Conservation (phyloP, 1,140 invertebrate species). For the Bombus vancouverensis region DNA sequence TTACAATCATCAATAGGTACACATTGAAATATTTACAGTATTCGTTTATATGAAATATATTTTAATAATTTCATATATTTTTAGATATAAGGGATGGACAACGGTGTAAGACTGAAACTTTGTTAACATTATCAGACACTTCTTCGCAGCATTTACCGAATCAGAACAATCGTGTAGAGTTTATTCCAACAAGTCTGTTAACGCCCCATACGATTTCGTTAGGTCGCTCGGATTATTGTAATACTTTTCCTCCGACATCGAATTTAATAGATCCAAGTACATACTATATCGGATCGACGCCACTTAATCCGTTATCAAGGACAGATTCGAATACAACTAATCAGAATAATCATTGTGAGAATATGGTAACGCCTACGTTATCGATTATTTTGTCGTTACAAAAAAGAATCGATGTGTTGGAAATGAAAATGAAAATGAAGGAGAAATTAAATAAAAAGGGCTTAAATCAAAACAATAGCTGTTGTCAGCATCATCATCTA, state of each 20-base stretch:
- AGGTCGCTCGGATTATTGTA: not conserved
- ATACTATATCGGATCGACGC: not conserved
- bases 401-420: conserved; percentile 60
- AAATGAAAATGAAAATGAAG: conserved; percentile 66
- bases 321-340: not conserved
- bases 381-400: conserved; percentile 53
- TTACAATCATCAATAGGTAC: conserved; percentile 8
- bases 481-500: not conserved
- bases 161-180: not conserved
- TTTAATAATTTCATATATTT: not conserved
- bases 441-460: conserved; percentile 36
- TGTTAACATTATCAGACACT: not conserved
- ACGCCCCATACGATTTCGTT: not conserved
- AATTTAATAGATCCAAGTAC: conserved; percentile 1
- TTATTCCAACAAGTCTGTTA: not conserved
- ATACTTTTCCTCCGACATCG: not conserved
- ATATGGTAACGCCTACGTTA: not conserved
- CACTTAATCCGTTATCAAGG: not conserved
- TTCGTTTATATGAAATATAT: not conserved
- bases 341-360: not conserved
- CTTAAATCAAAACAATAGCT: conserved; percentile 1
- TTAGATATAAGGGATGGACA: not conserved
- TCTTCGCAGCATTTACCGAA: not conserved
- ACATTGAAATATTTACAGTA: not conserved
- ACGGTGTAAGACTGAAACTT: not conserved